phyloP scores from a whole-genome alignment of 1,140 invertebrate species.

The Schlechtendalia chinensis region DNA sequence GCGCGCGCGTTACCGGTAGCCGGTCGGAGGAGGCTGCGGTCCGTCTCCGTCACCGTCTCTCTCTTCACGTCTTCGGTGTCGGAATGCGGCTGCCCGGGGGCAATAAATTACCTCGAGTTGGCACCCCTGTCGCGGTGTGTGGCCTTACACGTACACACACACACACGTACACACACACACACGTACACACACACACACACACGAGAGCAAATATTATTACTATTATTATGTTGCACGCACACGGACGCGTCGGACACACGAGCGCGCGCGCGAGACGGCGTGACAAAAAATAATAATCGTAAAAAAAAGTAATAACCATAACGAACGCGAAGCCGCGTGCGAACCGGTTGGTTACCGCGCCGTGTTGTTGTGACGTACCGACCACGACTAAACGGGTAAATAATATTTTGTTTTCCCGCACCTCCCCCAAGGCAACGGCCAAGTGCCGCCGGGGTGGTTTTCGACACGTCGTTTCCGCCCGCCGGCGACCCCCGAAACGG shows the following conservation, averaged over 20 bases:
- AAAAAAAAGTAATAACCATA: not conserved
- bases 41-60: not conserved
- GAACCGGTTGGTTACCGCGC: too few relatives aligned
- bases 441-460: too few relatives aligned
- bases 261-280: not conserved
- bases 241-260: too few relatives aligned
- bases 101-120: slow-evolving; percentile 43
- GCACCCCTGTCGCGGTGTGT: slow-evolving; percentile 42
- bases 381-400: too few relatives aligned
- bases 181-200: not conserved
- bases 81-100: slow-evolving; percentile 22
- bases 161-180: not conserved
- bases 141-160: not conserved
- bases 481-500: too few relatives aligned
- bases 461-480: too few relatives aligned
- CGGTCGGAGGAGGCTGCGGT: not conserved
- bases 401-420: too few relatives aligned
- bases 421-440: too few relatives aligned
- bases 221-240: not conserved
- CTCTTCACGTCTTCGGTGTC: not conserved
- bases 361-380: too few relatives aligned
- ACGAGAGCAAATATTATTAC: not conserved
- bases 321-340: not conserved
- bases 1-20: slow-evolving; percentile 29
- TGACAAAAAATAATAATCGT: not conserved